Base-by-base conservation (phyloP, 2,888 invertebrate genomes). In the Bellardia pandia region DNA sequence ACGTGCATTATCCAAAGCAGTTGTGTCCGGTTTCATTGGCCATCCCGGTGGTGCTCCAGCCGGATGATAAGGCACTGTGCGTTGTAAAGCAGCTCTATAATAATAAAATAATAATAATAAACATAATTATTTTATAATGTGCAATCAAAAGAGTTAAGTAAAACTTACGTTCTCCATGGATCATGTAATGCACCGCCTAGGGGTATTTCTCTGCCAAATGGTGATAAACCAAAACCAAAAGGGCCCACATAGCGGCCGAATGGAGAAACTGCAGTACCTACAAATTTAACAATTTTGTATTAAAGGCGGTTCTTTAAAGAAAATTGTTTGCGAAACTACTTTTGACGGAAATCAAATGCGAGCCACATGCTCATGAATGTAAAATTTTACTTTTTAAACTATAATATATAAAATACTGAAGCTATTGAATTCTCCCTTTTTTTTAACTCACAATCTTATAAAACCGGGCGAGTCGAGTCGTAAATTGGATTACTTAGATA, bases 161-260 rank as follows among this genome's bases (percentile, higher is more conserved):
- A 66, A 53, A 91, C 93, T 91, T 94, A 95, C 94, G 95, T 95
- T 93, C 96, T 94, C 96, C 96, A 96, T 8, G 96, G 96, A 93
- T 96, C 96, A 91, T 89, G 88, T 71, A 88, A 71, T 14, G 88
- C 80, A 60, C 88, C 86, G 37, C 88, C 83, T 7, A 88, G 62
- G 9, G 72, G 88, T 77, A 88, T 88, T 77, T 88, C 88, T 86
- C 96, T 93, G 9, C 94, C 92, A 93, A 96, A 97, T 86, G 96
- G 96, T 51, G 96, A 95, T 89, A 97, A 94, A 33, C 95, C 95
- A 90, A 96, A 96, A 30, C 95, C 96, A 82, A 95, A 95, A 68
- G 95, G 95, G 79, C 96, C 95, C 80, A 96, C 96, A 94, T 97
- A 97, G 90, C 97, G 95, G 80, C 96, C 96, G 94, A 97, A 98